Base-by-base conservation (phyloP, 35 echinoderm and acorn worm species). In the Lytechinus variegatus region DNA sequence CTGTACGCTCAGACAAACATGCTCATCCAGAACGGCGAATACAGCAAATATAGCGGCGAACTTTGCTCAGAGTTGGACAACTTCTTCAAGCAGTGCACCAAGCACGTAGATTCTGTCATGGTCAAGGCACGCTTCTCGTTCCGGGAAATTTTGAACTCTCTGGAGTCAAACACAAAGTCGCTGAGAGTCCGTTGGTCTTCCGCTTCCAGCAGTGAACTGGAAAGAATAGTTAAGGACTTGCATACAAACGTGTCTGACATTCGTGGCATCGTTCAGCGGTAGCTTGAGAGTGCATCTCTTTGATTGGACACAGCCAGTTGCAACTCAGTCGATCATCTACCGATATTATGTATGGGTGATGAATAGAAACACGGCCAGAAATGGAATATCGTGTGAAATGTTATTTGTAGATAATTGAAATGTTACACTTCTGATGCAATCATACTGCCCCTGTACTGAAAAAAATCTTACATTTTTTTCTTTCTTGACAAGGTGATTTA, bases 81-180 rank as follows among this genome's bases (percentile, higher is more conserved):
- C 53, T 97, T 97, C 93, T 96, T 96, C 86, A 95, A 94, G 21
- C 93, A 94, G 28, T 99, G 98, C 87, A 95, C 95, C 13, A 98
- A 95, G 61, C 95, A 99, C 54, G 60, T 98, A 94, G 98, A 99
- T 53, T 96, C 95, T 9, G 56, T 99, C 29, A 87, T 96, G 3
- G 98, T 95, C 8, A 92, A 95, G 44, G 72, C 71, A 24, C 94
- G 95, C 72, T 99, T 97, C 93, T 97, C 96, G 16, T 96, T 99
- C 54, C 93, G 97, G 28, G 98, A 99, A 86, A 88, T 95, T 29
- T 90, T 99, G 61, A 96, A 61, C 27, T 27, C n/a, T 16, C 89
- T 97, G 5, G 95, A 97, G 21, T 86, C 94, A 8, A 87, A 97
- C 57, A 94, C 96, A 7, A 60, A 95, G 86, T 56, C 89, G 86